These are phyloP conservation scores for Parotocinclus haroldoi DNA, from an alignment of 2,797 vertebrate genomes.

Conservation along the genomic window DNA sequence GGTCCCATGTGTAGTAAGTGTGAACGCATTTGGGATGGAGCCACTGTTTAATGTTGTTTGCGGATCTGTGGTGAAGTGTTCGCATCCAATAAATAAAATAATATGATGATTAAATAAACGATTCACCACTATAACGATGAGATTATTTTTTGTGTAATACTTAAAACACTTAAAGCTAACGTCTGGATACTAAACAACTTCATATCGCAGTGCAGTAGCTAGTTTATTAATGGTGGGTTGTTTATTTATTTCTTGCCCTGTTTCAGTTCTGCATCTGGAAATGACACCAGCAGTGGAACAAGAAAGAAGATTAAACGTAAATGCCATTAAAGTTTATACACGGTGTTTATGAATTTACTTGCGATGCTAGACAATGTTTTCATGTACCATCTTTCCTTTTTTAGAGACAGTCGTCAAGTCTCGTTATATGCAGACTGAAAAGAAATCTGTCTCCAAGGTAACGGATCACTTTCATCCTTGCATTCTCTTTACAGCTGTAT, in stretches of 20 bases:
- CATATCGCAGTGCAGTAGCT: too few species aligned
- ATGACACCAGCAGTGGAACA: slow-evolving; percentile 51
- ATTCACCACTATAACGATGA: too few species aligned
- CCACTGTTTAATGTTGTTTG: too few species aligned
- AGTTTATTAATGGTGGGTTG: too few species aligned
- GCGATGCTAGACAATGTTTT: neutral
- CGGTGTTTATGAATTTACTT: neutral
- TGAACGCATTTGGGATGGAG: too few species aligned
- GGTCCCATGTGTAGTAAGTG: too few species aligned
- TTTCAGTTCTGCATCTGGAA: slow-evolving; percentile 56
- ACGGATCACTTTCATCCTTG: neutral
- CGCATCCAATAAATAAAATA: too few species aligned
- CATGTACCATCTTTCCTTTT: neutral
- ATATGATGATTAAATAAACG: too few species aligned
- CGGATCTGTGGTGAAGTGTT: too few species aligned
- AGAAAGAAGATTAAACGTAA: slow-evolving; percentile 70
- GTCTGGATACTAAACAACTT: too few species aligned
- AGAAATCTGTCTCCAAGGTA: slow-evolving; percentile 72
- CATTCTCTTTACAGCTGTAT: neutral
- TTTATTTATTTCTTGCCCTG: neutral
- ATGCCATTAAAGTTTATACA: neutral
- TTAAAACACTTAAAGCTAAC: too few species aligned
- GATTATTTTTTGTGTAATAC: too few species aligned
- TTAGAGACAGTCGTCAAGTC: slow-evolving; percentile 75
- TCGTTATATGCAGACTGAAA: slow-evolving; percentile 76